Base-by-base conservation (phyloP, 1,140 invertebrate species). In the Drosophila sulfurigaster region DNA sequence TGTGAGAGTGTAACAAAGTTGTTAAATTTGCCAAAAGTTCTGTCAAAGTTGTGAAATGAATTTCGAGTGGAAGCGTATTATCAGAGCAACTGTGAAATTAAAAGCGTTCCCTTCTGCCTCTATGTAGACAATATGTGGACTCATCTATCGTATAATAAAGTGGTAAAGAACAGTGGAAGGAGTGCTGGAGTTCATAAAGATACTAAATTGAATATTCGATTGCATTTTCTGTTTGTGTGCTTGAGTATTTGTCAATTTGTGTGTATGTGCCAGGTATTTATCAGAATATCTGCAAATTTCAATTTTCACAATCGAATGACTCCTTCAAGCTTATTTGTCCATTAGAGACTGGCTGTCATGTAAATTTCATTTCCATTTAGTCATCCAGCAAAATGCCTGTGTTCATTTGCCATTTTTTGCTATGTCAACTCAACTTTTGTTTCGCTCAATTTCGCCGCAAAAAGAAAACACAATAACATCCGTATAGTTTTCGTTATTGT, bases 21-120 rank as follows among this genome's bases (percentile, higher is more conserved):
- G 58, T 70, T 60, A 60, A 65, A 52, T 56, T 69, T 71, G 45
- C 13, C 65, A 71, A 80, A 25, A 66, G 70, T 82, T 54, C 52
- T 67, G 59, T 74, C 62, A 71, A 82, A 87, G 76, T 87, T 86
- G 79, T 74, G 65, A 80, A 87, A 82, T 81, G 73, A 82, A 82
- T 82, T 75, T 67, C 78, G 63, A 77, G 69, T 59, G 66, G 54
- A 79, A 49, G 30, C 48, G 67, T 66, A 88, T 87, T 82, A 87
- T 87, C 83, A 82, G 20, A 25, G 79, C 72, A 82, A 87, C 88
- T 87, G 73, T 87, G 73, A 88, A 87, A 87, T 87, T 88, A 77
- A 78, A 86, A 86, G 74, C 76, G 65, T 71, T 87, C 67, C 49
- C 68, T 70, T 57, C 30, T 30, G 41, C 13, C 45, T 66, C 25